Base-by-base conservation (phyloP, 2,797 vertebrate genomes). In the Dendrocincla tyrannina region DNA sequence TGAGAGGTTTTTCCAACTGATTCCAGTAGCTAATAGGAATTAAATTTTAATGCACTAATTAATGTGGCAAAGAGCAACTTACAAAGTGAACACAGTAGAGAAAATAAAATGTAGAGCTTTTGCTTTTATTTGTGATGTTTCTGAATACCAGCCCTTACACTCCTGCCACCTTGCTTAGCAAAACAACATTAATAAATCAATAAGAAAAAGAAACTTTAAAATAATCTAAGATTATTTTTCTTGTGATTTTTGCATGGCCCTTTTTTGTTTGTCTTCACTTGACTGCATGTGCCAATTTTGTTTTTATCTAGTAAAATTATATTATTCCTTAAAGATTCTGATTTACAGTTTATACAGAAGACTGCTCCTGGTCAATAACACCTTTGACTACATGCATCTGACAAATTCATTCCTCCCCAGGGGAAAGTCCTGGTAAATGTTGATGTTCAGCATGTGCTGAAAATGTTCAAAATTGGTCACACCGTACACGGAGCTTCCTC, bases 21-120 rank as follows among this genome's bases (percentile, higher is more conserved):
- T 66, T 73, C 64, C 53, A 63, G 30, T 15, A 77, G 39, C 27
- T 86, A 56, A 58, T 53, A 73, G 53, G 53, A 76, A 91, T 88
- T 62, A 88, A 76, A 80, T 80, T 90, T 93, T 90, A 88, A 85
- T 88, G 64, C 5, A 35, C 15, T 79, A 73, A 89, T 72, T 69
- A 89, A 76, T 19, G 25, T 69, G 35, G 18, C 27, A 80, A 62
- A 47, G 23, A 80, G 30, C 16, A 49, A 33, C 18, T 74, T 72
- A 59, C 11, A 42, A 80, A 88, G 32, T 64, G 82, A 53, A 41
- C 3, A 69, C n/a, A 69, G 16, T 9, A 46, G 37, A 37, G 46
- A 62, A 85, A 70, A 66, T 15, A 64, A 78, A 32, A 58, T 19
- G 3, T 11, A 32, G 76, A 37, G 5, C 2, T 90, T 70, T 46